Conservation (phyloP, 2,797 vertebrate genomes). For the Moxostoma hubbsi region DNA sequence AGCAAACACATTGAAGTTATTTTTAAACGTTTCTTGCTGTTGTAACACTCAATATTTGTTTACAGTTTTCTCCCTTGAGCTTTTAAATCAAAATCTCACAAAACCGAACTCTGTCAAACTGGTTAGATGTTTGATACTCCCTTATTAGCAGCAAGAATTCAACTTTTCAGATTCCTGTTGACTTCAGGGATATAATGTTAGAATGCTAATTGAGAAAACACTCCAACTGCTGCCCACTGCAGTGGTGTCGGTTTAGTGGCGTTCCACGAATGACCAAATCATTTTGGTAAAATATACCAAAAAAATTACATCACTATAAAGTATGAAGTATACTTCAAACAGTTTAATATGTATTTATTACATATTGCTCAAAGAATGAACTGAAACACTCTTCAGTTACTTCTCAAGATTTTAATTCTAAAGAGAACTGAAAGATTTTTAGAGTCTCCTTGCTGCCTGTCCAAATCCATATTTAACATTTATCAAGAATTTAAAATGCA, state of each 20-base stretch:
- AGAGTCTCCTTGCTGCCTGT: not conserved
- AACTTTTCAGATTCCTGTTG: slow-evolving; percentile 34
- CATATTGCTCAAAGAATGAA: slow-evolving; percentile 35
- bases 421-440: not conserved
- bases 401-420: slow-evolving; percentile 6
- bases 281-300: slow-evolving; percentile 39
- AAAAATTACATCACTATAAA: slow-evolving; percentile 44
- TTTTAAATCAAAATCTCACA: slow-evolving; percentile 12
- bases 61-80: slow-evolving; percentile 7
- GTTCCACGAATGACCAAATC: slow-evolving; percentile 39
- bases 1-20: slow-evolving; percentile 7
- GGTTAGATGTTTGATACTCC: slow-evolving; percentile 7
- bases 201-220: slow-evolving; percentile 35
- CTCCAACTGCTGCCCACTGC: slow-evolving; percentile 33
- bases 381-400: not conserved
- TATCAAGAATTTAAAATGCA: not conserved
- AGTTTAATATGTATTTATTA: slow-evolving; percentile 27
- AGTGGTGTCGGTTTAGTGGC: slow-evolving; percentile 24
- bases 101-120: slow-evolving; percentile 6
- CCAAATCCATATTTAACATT: not conserved
- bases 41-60: slow-evolving; percentile 34
- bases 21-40: slow-evolving; percentile 11
- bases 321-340: slow-evolving; percentile 22
- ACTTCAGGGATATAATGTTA: slow-evolving; percentile 25
- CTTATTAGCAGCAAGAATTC: slow-evolving; percentile 14